Base-by-base conservation (phyloP, 2,888 invertebrate genomes). In the Watsonalla cultraria region DNA sequence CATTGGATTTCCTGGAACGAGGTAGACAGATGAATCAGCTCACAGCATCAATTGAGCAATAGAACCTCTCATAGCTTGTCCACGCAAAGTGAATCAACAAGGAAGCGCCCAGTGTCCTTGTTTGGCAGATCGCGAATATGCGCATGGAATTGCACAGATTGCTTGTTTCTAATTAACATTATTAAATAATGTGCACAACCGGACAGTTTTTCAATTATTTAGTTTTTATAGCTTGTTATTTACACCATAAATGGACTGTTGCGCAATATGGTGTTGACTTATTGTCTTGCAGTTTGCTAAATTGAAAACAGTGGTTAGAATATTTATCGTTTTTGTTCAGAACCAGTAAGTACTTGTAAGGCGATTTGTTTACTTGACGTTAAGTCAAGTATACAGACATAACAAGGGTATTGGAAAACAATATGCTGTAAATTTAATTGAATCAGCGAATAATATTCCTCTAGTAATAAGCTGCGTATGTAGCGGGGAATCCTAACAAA, bases 91-190 rank as follows among this genome's bases (percentile, higher is more conserved):
- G 86, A 87, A 76, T 86, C 88, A 90, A 90, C 82, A 70, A 88
- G 90, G 90, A 90, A 90, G 83, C 78, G 71, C 67, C 67, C 68
- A 57, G 65, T 78, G 86, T 85, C 89, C 90, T 89, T 89, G 88
- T 88, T 85, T 75, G 87, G 86, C 66, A 66, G 82, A 83, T 83
- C 81, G 79, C 82, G 76, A 83, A 85, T 84, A 79, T 84, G 82
- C 80, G 72, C 78, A 62, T 74, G 72, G 82, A 82, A 84, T 86
- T 77, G 74, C 73, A 73, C 70, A 82, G 78, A 83, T 80, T 82
- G 82, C 80, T 79, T 75, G 70, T 72, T 69, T 70, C 76, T 82
- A 82, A 87, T 86, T 85, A 86, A 78, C 79, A 77, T 82, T 83
- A 85, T 82, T 82, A 76, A 82, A 78, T 76, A 79, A 82, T 80